Evolutionary conservation across 2,797 vertebrate species (phyloP).

Genomic region (Sternarchorhynchus goeldii): DNA sequence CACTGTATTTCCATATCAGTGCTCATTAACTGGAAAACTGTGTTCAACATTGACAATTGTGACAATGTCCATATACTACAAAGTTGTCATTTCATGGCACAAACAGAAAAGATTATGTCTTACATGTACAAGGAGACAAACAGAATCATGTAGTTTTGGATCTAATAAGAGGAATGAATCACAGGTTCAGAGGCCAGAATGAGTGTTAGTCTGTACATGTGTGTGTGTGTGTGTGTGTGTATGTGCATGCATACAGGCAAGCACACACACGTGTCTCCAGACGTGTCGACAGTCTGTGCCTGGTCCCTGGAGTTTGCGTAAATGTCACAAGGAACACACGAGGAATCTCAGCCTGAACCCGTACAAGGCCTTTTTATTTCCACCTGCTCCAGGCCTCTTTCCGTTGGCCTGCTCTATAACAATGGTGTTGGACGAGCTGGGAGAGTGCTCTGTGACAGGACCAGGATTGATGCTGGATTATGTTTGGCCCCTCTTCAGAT

Average conservation of each 20-base stretch:
- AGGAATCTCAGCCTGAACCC: slow-evolving; percentile 70
- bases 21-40: not conserved
- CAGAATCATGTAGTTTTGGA: not conserved
- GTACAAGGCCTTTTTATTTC: slow-evolving; percentile 77
- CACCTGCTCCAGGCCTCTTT: slow-evolving; percentile 81
- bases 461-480: slow-evolving; percentile 75
- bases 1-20: too few species aligned
- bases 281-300: slow-evolving; percentile 50
- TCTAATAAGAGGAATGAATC: not conserved
- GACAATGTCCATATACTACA: not conserved
- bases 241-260: slow-evolving; percentile 39
- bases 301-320: slow-evolving; percentile 66
- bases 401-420: slow-evolving; percentile 79
- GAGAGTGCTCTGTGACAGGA: slow-evolving; percentile 69
- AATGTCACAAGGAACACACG: slow-evolving; percentile 68
- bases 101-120: not conserved
- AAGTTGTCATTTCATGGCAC: not conserved
- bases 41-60: too few species aligned
- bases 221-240: slow-evolving; percentile 33
- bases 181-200: slow-evolving; percentile 11
- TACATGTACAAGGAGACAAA: not conserved
- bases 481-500: slow-evolving; percentile 77
- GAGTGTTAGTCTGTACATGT: slow-evolving; percentile 32
- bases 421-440: slow-evolving; percentile 75
- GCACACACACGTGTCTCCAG: slow-evolving; percentile 26